A percentile compares a stretch with the other conserved stretches of the same genome.
Evolutionary conservation across 1,140 invertebrate species (phyloP).

Genomic region (Lutraria rhynchaena): DNA sequence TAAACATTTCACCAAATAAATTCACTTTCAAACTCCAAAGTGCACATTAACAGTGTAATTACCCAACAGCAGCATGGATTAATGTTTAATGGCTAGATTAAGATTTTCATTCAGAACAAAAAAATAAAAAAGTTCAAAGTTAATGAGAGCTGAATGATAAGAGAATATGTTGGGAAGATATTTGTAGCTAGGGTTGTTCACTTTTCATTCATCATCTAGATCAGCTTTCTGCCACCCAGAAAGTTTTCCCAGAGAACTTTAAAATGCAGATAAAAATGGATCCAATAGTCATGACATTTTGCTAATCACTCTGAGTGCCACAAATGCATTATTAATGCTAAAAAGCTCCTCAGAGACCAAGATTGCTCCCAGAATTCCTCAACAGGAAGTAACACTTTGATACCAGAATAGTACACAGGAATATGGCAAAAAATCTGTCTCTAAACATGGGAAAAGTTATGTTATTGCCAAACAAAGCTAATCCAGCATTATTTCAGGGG

Average conservation of each 20-base stretch:
- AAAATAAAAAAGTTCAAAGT: too few relatives aligned
- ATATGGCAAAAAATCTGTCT: too few relatives aligned
- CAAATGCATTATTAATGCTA: conserved; percentile 52
- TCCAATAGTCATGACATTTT: conserved; percentile 28
- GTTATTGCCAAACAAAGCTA: conserved; percentile 29
- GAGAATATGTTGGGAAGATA: not conserved
- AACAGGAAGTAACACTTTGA: conserved; percentile 30
- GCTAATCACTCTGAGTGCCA: conserved; percentile 37
- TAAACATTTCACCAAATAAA: not conserved
- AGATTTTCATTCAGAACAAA: too few relatives aligned
- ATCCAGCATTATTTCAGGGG: conserved; percentile 8
- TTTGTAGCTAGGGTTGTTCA: not conserved
- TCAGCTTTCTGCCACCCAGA: too few relatives aligned
- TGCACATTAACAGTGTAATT: too few relatives aligned
- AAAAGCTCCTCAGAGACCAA: conserved; percentile 37
- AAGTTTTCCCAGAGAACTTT: too few relatives aligned
- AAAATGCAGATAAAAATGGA: conserved; percentile 2
- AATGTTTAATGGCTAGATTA: too few relatives aligned
- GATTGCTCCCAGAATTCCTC: conserved; percentile 47
- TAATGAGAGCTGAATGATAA: too few relatives aligned
- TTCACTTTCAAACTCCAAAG: too few relatives aligned
- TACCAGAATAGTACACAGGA: conserved; percentile 18
- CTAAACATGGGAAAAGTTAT: conserved; percentile 35
- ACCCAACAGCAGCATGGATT: too few relatives aligned
- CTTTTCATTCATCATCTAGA: conserved; percentile 4